phyloP scores from a whole-genome alignment of 1,140 invertebrate genomes.

The Phenacoccus solenopsis region DNA sequence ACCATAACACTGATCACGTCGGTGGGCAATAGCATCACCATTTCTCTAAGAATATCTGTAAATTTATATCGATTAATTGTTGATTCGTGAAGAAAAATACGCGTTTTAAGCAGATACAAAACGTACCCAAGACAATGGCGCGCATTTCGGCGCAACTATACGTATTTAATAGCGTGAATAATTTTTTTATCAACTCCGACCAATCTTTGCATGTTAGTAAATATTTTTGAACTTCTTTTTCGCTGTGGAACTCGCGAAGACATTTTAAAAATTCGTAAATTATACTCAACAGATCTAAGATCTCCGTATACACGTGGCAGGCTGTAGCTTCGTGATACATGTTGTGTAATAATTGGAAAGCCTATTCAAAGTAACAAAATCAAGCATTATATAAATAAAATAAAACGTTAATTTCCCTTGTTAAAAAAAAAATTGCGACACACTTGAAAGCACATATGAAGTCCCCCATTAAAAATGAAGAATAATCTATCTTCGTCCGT shows the following conservation, averaged over 20 bases:
- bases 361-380: constrained; percentile 46
- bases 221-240: constrained; percentile 48
- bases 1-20: constrained; percentile 70
- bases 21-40: constrained; percentile 66
- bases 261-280: constrained; percentile 57
- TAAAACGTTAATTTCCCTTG: background rate
- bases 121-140: constrained; percentile 56
- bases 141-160: constrained; percentile 79
- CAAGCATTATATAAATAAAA: constrained; percentile 22
- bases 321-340: constrained; percentile 90
- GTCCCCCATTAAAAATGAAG: constrained; percentile 74
- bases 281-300: constrained; percentile 68
- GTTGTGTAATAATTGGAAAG: constrained; percentile 76
- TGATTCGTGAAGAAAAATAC: constrained; percentile 2
- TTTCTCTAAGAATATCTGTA: constrained; percentile 67
- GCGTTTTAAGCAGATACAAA: background rate
- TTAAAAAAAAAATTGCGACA: constrained; percentile 23
- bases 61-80: constrained; percentile 9
- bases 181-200: constrained; percentile 65
- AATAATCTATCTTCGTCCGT: constrained; percentile 76
- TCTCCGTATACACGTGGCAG: constrained; percentile 69
- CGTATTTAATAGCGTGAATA: constrained; percentile 77
- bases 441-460: constrained; percentile 76
- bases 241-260: constrained; percentile 47
- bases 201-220: constrained; percentile 63